phyloP scores from a whole-genome alignment of 2,797 vertebrate genomes.

The Chrosomus eos region DNA sequence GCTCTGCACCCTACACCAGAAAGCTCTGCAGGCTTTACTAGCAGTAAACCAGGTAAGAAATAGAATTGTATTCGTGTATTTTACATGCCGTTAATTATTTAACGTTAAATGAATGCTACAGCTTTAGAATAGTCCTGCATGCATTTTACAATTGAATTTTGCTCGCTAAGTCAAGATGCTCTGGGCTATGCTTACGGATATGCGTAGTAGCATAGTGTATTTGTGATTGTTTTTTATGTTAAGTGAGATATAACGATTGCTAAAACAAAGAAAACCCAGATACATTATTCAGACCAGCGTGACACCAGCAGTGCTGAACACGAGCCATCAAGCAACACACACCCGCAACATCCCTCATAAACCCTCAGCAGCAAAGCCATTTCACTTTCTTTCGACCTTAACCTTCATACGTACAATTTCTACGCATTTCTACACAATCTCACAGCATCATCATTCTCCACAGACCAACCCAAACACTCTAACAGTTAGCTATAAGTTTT shows the following conservation, averaged over 20 bases:
- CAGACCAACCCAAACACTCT: slow-evolving; percentile 50
- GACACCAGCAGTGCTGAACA: slow-evolving; percentile 50
- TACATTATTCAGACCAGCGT: slow-evolving; percentile 30
- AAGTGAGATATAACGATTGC: neutral
- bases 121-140: neutral
- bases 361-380: slow-evolving; percentile 54
- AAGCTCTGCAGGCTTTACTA: slow-evolving; percentile 9
- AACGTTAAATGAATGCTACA: neutral
- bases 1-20: neutral
- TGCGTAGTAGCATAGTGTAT: neutral
- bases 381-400: slow-evolving; percentile 56
- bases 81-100: neutral
- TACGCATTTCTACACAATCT: slow-evolving; percentile 22
- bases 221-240: neutral
- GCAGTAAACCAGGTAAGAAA: slow-evolving; percentile 18
- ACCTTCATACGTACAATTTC: slow-evolving; percentile 60
- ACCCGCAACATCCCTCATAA: slow-evolving; percentile 51
- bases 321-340: slow-evolving; percentile 52
- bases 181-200: neutral
- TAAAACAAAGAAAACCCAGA: slow-evolving; percentile 19
- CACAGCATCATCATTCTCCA: slow-evolving; percentile 32
- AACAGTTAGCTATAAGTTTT: slow-evolving; percentile 57
- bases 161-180: neutral
- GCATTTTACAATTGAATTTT: neutral
- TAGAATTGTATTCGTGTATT: neutral